Base-by-base conservation (phyloP, 2,113 vertebrate species). In the Antigone vipio region DNA sequence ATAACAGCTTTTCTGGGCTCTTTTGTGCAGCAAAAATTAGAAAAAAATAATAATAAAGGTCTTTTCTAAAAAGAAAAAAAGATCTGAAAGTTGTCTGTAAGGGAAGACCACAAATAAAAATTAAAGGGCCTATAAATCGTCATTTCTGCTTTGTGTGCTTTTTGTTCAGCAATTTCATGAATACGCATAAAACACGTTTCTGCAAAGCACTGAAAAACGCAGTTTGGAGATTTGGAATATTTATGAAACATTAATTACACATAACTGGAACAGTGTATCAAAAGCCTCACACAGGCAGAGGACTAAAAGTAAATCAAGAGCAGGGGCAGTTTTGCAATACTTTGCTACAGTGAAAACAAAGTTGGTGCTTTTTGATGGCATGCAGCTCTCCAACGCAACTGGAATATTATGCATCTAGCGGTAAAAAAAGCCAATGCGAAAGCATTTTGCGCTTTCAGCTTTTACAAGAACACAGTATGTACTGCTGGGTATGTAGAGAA, bases 401-500 rank as follows among this genome's bases (percentile, higher is more conserved):
- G 56, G 22, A 68, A 40, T 42, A 82, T 35, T 42, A 40, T 20
- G 18, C 21, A 66, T 26, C 22, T 71, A 38, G 12, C 7, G 12
- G 24, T 47, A 71, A 83, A 62, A 66, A 58, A 44, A 38, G 38
- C 26, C 47, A 77, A 9, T 2, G 8, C 74, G 27, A 44, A 78
- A 62, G 22, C 4, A 5, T 49, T 89, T 71, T 63, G 47, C 22
- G 38, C 66, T 59, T 90, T 74, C 68, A 67, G 18, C 40, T 88
- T 79, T 44, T 55, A 56, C 30, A 60, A 52, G 35, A 84, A 56
- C 8, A 15, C 69, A 71, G 35, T 45, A 67, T 14, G 20, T 78
- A n/a, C 26, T 67, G 17, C 21, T 0, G 0, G 27, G 29, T 56
- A 60, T 0, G 1, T 7, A 85, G n/a, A 63, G 42, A 89, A 91